Conservation (phyloP, 2,113 vertebrate genomes). For the Seriola rivoliana region DNA sequence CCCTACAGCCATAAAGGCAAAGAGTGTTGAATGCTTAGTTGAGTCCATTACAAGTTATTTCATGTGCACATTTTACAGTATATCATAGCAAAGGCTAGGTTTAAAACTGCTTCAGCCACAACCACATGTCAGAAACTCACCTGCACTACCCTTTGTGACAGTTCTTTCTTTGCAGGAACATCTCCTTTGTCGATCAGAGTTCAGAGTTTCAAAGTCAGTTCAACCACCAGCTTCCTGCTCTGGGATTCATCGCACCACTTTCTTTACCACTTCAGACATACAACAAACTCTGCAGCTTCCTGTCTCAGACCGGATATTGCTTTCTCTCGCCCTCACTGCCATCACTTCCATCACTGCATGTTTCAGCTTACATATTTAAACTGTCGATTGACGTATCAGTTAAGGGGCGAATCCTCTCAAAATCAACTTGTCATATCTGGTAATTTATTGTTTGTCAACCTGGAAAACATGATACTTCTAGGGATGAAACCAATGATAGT, state of each 20-base stretch:
- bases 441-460: neutral
- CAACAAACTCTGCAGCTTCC: slow-evolving; percentile 42
- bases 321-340: neutral
- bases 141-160: neutral
- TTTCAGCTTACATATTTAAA: neutral
- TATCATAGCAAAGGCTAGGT: slow-evolving; percentile 28
- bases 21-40: slow-evolving; percentile 6
- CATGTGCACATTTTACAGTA: slow-evolving; percentile 1
- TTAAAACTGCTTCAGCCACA: slow-evolving; percentile 32
- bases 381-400: neutral
- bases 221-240: slow-evolving; percentile 36
- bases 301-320: slow-evolving; percentile 22
- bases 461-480: too few species aligned
- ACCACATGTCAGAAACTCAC: slow-evolving; percentile 7
- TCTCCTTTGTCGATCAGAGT: slow-evolving; percentile 4
- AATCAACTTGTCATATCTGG: neutral
- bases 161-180: neutral
- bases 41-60: neutral
- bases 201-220: neutral
- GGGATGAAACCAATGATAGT: too few species aligned
- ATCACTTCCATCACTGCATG: neutral
- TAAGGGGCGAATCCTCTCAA: neutral
- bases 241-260: neutral
- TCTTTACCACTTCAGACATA: slow-evolving; percentile 35
- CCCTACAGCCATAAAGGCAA: neutral